Percentiles rank a stretch among this genome's conserved stretches.
phyloP scores from a whole-genome alignment of 2,113 vertebrate genomes.

The Odocoileus virginianus region DNA sequence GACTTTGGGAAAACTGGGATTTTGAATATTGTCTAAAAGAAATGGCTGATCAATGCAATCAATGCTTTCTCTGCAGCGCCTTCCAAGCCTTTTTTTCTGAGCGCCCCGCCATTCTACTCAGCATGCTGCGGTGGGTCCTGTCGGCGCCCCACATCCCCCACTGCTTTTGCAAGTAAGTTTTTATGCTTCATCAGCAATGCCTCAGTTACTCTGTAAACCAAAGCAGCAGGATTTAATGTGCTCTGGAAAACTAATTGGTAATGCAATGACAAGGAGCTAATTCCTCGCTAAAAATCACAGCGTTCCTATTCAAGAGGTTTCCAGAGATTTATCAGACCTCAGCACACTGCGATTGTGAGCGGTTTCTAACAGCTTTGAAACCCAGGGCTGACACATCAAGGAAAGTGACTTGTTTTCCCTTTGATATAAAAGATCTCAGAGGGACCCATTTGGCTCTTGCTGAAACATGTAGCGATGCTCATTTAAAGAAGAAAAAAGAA shows the following conservation, averaged over 20 bases:
- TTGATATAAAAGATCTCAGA: constrained; percentile 71
- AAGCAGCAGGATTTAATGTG: constrained; percentile 93
- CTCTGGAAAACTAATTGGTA: constrained; percentile 93
- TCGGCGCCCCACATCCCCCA: constrained; percentile 85
- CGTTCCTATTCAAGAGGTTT: constrained; percentile 87
- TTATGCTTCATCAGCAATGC: constrained; percentile 95
- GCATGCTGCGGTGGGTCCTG: constrained; percentile 92
- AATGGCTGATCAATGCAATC: constrained; percentile 76
- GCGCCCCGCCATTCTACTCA: constrained; percentile 83
- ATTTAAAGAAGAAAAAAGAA: constrained; percentile 64
- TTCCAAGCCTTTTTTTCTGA: constrained; percentile 88
- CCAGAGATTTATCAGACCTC: constrained; percentile 85
- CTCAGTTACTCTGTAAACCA: constrained; percentile 91
- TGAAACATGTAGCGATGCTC: constrained; percentile 65
- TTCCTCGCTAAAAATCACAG: constrained; percentile 90
- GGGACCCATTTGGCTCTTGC: constrained; percentile 68
- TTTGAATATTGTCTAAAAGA: constrained; percentile 68
- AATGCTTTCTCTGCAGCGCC: constrained; percentile 84
- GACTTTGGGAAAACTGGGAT: constrained; percentile 55
- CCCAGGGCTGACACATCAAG: constrained; percentile 64
- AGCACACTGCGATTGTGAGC: constrained; percentile 82
- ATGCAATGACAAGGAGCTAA: constrained; percentile 92
- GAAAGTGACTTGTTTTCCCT: constrained; percentile 75
- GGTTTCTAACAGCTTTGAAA: constrained; percentile 77
- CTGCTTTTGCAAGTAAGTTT: constrained; percentile 96